Conservation (phyloP, 2,888 invertebrate species). For the Aphidoletes aphidimyza region DNA sequence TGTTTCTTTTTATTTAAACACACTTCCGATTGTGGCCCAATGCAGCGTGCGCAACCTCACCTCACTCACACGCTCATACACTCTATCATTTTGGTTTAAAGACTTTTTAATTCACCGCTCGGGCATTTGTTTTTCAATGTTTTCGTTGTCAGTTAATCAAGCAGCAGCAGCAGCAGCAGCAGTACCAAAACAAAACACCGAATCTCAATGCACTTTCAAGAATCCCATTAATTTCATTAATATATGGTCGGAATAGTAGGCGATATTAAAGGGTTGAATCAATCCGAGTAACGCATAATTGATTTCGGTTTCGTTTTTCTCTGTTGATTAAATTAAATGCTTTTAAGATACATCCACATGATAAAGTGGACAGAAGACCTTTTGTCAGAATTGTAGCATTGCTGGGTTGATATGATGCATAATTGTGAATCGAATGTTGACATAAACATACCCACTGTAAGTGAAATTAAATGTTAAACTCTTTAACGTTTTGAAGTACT, state of each 20-base stretch:
- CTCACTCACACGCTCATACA: background rate
- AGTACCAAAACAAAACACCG: too few species aligned
- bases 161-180: background rate
- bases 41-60: too few species aligned
- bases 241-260: too few species aligned
- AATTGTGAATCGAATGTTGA: background rate
- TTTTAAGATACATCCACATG: background rate
- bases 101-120: background rate
- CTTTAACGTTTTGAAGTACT: too few species aligned
- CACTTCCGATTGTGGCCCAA: conserved; percentile 20
- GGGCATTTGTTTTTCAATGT: background rate
- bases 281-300: too few species aligned
- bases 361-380: background rate
- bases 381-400: too few species aligned
- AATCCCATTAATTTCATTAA: background rate
- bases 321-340: conserved; percentile 23
- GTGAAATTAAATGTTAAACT: conserved; percentile 25
- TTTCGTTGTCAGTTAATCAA: background rate
- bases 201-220: too few species aligned
- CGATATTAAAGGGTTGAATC: too few species aligned
- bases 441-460: conserved; percentile 24
- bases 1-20: conserved; percentile 34
- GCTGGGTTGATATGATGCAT: too few species aligned
- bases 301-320: too few species aligned
- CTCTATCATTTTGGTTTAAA: background rate